A percentile compares a stretch with the other conserved stretches of the same genome.
These are phyloP conservation scores for Sebastes aleutianus DNA, from an alignment of 2,797 vertebrate species.

Conservation along the genomic window DNA sequence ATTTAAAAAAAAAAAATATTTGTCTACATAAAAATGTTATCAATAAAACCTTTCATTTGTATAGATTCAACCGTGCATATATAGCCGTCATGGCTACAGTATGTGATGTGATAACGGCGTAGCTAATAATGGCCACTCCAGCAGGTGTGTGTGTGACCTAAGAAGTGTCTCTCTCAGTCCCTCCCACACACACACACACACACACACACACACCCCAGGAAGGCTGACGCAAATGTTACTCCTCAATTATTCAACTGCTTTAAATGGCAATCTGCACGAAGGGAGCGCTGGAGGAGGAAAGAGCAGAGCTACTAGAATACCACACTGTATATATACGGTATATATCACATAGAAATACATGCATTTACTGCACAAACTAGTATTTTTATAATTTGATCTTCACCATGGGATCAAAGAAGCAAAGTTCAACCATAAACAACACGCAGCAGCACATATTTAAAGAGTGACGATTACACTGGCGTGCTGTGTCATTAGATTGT, in stretches of 20 bases:
- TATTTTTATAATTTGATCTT: slow-evolving; percentile 3
- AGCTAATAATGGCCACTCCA: slow-evolving; percentile 42
- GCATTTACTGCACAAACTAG: background rate
- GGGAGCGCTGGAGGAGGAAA: slow-evolving; percentile 39
- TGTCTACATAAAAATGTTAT: too few species aligned
- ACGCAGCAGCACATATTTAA: slow-evolving; percentile 52
- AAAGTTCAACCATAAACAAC: slow-evolving; percentile 30
- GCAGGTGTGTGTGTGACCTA: slow-evolving; percentile 50
- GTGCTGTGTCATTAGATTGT: slow-evolving; percentile 63
- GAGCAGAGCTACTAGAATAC: slow-evolving; percentile 2
- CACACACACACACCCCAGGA: slow-evolving; percentile 56
- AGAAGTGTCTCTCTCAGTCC: slow-evolving; percentile 21
- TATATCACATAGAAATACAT: background rate
- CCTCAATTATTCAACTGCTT: slow-evolving; percentile 77
- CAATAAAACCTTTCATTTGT: background rate
- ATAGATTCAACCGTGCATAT: background rate
- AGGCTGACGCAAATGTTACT: slow-evolving; percentile 74
- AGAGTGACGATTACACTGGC: slow-evolving; percentile 1
- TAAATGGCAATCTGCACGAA: slow-evolving; percentile 74
- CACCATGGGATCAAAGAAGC: slow-evolving; percentile 17
- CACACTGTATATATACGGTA: background rate
- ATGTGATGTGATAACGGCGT: slow-evolving; percentile 12
- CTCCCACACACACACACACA: background rate
- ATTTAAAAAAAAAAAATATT: too few species aligned
- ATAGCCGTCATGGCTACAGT: background rate